These are phyloP conservation scores for Coluber constrictor DNA, from an alignment of 2,797 vertebrate genomes.

Conservation along the genomic window DNA sequence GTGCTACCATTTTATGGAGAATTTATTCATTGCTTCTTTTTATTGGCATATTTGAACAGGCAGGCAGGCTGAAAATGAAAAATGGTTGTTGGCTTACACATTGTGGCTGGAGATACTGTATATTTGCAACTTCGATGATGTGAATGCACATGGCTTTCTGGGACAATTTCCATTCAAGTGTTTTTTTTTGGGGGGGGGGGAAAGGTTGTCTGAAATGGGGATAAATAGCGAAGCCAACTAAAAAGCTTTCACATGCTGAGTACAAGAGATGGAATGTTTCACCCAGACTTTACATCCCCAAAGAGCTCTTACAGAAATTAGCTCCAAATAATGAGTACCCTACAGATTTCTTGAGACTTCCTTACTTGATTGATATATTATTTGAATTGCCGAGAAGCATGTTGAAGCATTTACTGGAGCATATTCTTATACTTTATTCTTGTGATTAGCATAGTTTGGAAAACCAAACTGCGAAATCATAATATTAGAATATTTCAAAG, in stretches of 20 bases:
- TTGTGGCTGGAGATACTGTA: background rate
- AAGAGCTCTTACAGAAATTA: conserved; percentile 5
- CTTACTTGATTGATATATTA: background rate
- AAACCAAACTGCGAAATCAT: conserved; percentile 96
- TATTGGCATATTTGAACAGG: background rate
- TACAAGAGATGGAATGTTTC: background rate
- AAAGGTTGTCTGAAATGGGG: background rate
- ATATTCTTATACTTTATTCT: conserved; percentile 75
- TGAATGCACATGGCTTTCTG: background rate
- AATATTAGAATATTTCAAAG: conserved; percentile 88
- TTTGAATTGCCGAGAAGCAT: background rate
- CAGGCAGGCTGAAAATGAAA: background rate
- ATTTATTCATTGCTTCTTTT: background rate
- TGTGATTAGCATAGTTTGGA: conserved; percentile 91
- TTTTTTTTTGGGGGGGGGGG: too few relatives aligned
- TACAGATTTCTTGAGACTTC: conserved; percentile 18
- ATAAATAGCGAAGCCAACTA: conserved; percentile 6
- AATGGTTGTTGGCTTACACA: background rate
- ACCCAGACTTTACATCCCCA: background rate
- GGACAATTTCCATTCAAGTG: background rate
- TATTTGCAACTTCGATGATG: background rate
- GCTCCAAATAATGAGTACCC: conserved; percentile 32
- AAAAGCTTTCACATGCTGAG: conserved; percentile 28
- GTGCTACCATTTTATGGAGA: background rate
- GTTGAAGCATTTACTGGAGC: background rate